Base-by-base conservation (phyloP, 2,888 invertebrate genomes). In the Lydus trimaculatus region DNA sequence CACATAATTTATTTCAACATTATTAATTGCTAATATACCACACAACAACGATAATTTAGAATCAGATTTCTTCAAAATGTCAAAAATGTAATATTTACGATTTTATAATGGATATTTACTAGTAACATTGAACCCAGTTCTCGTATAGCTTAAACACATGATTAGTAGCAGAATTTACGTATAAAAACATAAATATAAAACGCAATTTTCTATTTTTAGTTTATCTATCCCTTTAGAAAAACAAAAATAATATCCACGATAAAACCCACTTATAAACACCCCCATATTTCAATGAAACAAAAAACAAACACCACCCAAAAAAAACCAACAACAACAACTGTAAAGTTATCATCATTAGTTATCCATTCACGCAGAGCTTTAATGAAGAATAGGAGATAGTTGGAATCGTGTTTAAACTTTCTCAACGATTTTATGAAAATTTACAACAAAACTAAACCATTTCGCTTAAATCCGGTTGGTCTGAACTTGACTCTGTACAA, bases 101-200 rank as follows among this genome's bases (percentile, higher is more conserved):
- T 81, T 79, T 81, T 83, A 80, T 84, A 84, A 84, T 83, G 81
- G 83, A 82, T 84, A 83, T 84, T 84, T 84, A 84, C 79, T 77
- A 73, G 76, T 72, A 66, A 58, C 48, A 23, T 48, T 48, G 48
- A 48, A 48, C 43, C 20, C 17, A 20, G 20, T 7, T 48, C 15
- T 31, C 58, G 13, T 15, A 25, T n/a, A 15, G n/a, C n/a, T n/a
- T n/a, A 2, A 3, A 4, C 6, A 25, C 36, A 36, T 15, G 15
- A 1, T 36, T 15, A 15, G 31, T 31, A 9, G 31, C 4, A 6
- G 33, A 36, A 36, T 36, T 36, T 36, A 36, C 15, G 36, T 15
- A n/a, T n/a, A n/a, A n/a, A n/a, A n/a, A n/a, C 15, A 15, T 4
- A 36, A 36, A 36, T 36, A 15, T 48, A 48, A 20, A 20, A 48